A percentile compares a stretch with the other conserved stretches of the same genome.
These are phyloP conservation scores for Himalopsyche japonica DNA, from an alignment of 2,888 invertebrate species.

Conservation along the genomic window DNA sequence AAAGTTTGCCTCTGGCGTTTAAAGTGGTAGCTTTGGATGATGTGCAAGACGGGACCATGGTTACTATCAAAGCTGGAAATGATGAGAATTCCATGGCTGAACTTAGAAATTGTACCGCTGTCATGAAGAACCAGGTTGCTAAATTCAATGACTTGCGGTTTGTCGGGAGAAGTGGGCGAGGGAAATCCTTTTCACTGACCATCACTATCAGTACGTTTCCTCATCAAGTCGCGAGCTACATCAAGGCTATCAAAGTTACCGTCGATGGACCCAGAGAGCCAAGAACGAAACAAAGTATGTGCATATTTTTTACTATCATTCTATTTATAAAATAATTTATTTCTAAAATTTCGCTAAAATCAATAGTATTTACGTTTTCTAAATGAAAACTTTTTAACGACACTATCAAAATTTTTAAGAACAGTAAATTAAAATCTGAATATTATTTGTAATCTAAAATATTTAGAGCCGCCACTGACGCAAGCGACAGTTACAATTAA, in stretches of 20 bases:
- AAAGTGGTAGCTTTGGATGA: conserved; percentile 94
- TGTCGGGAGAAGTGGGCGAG: conserved; percentile 95
- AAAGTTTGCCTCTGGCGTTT: conserved; percentile 94
- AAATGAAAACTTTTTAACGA: no score
- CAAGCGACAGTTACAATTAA: no score
- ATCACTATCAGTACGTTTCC: conserved; percentile 83
- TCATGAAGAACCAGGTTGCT: conserved; percentile 97
- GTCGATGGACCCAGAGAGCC: conserved; percentile 99
- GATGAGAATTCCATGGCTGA: conserved; percentile 98
- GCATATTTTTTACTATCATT: background rate
- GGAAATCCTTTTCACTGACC: conserved; percentile 93
- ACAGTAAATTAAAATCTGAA: no score
- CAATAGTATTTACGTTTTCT: no score
- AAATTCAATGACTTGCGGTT: conserved; percentile 98
- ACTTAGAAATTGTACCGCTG: conserved; percentile 87
- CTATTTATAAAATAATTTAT: no score
- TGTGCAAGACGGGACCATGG: conserved; percentile 90
- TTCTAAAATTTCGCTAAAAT: background rate
- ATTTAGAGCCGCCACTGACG: no score
- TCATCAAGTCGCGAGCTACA: conserved; percentile 89
- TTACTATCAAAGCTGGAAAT: conserved; percentile 93
- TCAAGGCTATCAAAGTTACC: conserved; percentile 98
- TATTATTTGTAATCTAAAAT: no score
- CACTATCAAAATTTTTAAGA: no score
- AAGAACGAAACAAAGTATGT: conserved; percentile 94